Base-by-base conservation (phyloP, 2,888 invertebrate species). In the Platycheirus rosarum region DNA sequence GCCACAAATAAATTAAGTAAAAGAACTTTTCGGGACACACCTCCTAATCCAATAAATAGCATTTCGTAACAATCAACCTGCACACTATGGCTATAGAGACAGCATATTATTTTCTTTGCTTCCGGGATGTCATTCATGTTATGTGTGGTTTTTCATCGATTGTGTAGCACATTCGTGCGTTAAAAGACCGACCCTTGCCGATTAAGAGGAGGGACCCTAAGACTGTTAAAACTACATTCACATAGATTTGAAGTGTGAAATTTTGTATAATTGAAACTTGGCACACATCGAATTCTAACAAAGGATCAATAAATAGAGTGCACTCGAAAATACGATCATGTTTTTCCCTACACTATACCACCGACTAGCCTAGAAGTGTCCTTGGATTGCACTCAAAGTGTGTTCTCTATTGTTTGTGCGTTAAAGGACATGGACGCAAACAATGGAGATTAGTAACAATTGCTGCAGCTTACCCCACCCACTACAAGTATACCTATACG, bases 201-300 rank as follows among this genome's bases (percentile, higher is more conserved):
- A 70, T 62, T 70, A 46, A 29, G 6, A 55, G 46, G 32, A 55
- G 46, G 23, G 20, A 55, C 51, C 42, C 26, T 14, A 68, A 32
- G 55, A 49, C 70, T 60, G 51, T 40, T 49, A 49, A 70, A 49
- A 70, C 60, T 40, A 29, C 60, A 60, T 37, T 48, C 57, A 23
- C 9, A 37, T 32, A 49, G 49, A 60, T 57, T 60, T 51, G 32
- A 62, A 70, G 60, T 62, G 60, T 51, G 51, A 70, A 70, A 62
- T 60, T n/a, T 51, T 62, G 51, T 62, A 55, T 70, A 70, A 76
- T 76, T 76, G 63, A 76, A 55, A 73, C 62, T 75, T 75, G 53
- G 53, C 60, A 76, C n/a, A n/a, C 40, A 76, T 46, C 46, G 57
- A 69, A 57, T 62, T 55, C 16, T 46, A 71, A 76, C 75, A 76